These are phyloP conservation scores for Aphelocoma coerulescens DNA, from an alignment of 2,113 vertebrate species.

Conservation along the genomic window DNA sequence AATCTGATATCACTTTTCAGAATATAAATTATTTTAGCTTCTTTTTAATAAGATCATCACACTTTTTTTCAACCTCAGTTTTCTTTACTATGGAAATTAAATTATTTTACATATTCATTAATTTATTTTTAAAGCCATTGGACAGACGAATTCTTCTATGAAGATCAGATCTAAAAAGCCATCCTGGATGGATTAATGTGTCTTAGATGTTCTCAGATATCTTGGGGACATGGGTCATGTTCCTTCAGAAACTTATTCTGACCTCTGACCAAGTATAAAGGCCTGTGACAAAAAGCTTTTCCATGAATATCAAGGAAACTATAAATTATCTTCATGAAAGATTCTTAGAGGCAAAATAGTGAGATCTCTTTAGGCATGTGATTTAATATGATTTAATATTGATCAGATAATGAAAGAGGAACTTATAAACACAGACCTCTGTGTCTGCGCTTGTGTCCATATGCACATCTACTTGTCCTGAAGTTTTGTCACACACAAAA, in stretches of 20 bases:
- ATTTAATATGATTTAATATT: background rate
- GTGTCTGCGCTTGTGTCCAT: background rate
- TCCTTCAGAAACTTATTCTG: background rate
- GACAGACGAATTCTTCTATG: background rate
- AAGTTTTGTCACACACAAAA: background rate
- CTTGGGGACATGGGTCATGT: background rate
- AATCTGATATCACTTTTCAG: background rate
- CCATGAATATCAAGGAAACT: background rate
- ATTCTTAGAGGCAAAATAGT: background rate
- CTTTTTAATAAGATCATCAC: background rate
- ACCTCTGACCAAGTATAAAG: background rate
- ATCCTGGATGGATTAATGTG: background rate
- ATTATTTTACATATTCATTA: background rate
- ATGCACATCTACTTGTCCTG: background rate
- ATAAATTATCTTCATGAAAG: background rate
- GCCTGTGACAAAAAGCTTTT: background rate
- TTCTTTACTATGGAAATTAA: background rate
- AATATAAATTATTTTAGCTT: background rate
- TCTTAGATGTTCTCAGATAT: background rate
- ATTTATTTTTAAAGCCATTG: background rate
- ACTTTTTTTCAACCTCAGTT: background rate
- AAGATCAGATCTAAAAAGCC: background rate
- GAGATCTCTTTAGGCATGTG: background rate
- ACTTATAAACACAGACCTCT: accelerated
- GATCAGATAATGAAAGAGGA: background rate